Base-by-base conservation (phyloP, 2,797 vertebrate species). In the Tiaroga cobitis region DNA sequence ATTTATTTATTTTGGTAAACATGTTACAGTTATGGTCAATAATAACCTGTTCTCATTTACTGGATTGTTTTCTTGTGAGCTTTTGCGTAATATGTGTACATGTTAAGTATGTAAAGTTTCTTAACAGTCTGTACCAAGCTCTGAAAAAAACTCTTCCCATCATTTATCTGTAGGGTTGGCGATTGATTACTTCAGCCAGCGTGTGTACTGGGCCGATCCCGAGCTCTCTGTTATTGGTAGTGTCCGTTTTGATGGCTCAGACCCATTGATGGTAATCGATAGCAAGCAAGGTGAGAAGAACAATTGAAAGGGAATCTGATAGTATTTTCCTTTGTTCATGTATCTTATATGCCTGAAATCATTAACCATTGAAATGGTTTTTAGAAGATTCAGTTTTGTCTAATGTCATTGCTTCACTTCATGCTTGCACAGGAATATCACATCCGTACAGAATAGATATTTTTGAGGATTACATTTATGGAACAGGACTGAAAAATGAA, bases 401-500 rank as follows among this genome's bases (percentile, higher is more conserved):
- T 56, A 29, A 84, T 46, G 18, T 46, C 3, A 56, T 77, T 84
- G 10, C 51, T 29, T 78, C 37, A 51, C 34, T 46, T 79, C 39
- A 79, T 24, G n/a, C 13, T 21, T 61, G 37, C 43, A 72, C 86
- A 99, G 98, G 98, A 82, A 95, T 99, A 81, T 93, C 96, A 10
- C 97, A 99, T 89, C 98, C 98, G 26, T 98, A 99, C 83, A 96
- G 97, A 92, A 99, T 99, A 89, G 97, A 99, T 89, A 84, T 99
- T 92, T 99, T 99, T 95, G 98, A 99, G 91, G 97, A 99, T 93
- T 97, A 96, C 89, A 97, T 99, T 88, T 99, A 98, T 87, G 98
- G 98, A 92, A 97, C 97, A 26, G 96, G 97, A 89, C 94, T 98
- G 26, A 98, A 98, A 92, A 97, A 96, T 7, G 96, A 98, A 73